phyloP scores from a whole-genome alignment of 2,888 invertebrate species.

The Cryptops parisi region DNA sequence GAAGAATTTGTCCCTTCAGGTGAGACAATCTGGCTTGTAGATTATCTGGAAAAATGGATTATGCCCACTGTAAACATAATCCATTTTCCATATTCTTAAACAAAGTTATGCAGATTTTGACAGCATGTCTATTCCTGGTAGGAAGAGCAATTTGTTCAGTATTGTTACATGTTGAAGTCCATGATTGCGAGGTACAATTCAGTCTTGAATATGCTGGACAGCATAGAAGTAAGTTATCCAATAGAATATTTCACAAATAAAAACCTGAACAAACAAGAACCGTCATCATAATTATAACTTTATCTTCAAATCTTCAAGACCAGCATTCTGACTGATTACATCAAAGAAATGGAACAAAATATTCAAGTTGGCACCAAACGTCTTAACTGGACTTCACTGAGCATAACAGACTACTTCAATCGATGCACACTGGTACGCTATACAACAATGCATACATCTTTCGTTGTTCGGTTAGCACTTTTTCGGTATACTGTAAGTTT shows the following conservation, averaged over 20 bases:
- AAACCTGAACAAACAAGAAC: no score
- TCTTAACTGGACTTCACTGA: conserved; percentile 73
- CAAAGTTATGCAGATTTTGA: no score
- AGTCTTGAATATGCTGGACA: conserved; percentile 47
- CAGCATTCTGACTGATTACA: conserved; percentile 29
- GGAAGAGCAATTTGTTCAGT: conserved; percentile 28
- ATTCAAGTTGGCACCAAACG: conserved; percentile 67
- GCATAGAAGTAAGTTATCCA: conserved; percentile 51
- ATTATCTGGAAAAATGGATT: no score
- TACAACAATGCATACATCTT: no score
- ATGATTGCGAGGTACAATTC: conserved; percentile 43
- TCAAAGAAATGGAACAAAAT: conserved; percentile 54
- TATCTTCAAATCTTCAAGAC: no score
- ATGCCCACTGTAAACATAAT: no score
- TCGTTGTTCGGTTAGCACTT: no score
- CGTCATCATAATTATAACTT: no score
- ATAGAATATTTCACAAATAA: no score
- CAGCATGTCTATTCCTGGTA: neutral
- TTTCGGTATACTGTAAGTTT: no score
- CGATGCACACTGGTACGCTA: conserved; percentile 38
- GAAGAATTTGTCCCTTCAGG: conserved; percentile 35
- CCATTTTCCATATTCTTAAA: no score
- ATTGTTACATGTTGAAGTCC: conserved; percentile 30
- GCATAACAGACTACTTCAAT: conserved; percentile 55
- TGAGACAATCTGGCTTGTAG: no score